Evolutionary conservation across 30 jellyfish, hydroid and myxozoan species (phyloP), one percentile per base, ranked within the genome.

Genomic region (Catostylus mosaicus): DNA sequence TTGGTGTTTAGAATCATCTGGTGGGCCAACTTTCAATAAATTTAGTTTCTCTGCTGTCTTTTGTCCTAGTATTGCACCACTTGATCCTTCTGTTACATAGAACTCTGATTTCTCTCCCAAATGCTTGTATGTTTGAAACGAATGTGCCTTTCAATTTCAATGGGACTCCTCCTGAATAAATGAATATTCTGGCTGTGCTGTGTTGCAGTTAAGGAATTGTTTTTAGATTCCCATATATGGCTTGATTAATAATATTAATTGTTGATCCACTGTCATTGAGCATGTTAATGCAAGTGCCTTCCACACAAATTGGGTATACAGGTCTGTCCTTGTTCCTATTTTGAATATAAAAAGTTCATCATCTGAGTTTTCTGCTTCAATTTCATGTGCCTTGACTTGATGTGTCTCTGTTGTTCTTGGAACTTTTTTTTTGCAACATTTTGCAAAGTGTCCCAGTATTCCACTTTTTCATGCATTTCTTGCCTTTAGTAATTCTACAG

Each of bases 261-360:
- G 60, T 72, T 59, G 89, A 68, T 24, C 94, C 94, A 83, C 94
- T 83, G 77, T 70, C 83, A 34, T 32, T 70, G 67, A 40, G 43
- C 83, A 45, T 70, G 24, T 36, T 69, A 31, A 26, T 64, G 29
- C 10, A 6, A 14, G 54, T 64, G 23, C 54, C 23, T 5, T 30
- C 54, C 34, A 35, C 67, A 70, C 45, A 20, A 35, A 34, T 59
- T 70, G 83, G 66, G 36, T 70, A 70, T 3, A 70, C 52, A 1
- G 81, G 37, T 18, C 70, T 24, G 0, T 33, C 73, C 7, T 40
- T 40, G 14, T 40, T 40, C 54, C 14, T 24, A 82, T 6, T 66
- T 83, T 80, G 60, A 69, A 82, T 14, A 34, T 57, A n/a, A n/a
- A n/a, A n/a, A n/a, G n/a, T n/a, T n/a, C n/a, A n/a, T n/a, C n/a